These are phyloP conservation scores for Ranitomeya variabilis DNA, from an alignment of 2,113 vertebrate genomes.

Conservation along the genomic window DNA sequence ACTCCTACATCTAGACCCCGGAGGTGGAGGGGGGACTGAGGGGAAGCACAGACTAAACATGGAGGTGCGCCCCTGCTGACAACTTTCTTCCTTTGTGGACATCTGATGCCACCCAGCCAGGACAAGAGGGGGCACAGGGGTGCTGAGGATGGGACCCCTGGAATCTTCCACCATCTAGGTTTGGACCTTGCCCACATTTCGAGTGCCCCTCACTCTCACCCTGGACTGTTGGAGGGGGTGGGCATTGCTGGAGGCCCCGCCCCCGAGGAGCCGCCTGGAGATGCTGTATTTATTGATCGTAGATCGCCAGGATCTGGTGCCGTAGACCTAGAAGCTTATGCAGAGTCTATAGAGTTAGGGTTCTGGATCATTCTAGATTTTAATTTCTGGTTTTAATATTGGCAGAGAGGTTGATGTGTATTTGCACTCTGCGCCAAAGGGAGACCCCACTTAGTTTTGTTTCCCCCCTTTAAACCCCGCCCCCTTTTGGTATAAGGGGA, in stretches of 20 bases:
- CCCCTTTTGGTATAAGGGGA: background rate
- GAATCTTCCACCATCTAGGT: background rate
- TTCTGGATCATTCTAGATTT: slow-evolving; percentile 50
- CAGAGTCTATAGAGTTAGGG: slow-evolving; percentile 70
- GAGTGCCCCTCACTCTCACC: slow-evolving; percentile 55
- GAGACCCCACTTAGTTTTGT: background rate
- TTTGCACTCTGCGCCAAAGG: slow-evolving; percentile 11
- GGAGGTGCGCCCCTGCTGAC: slow-evolving; percentile 53
- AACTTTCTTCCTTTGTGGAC: slow-evolving; percentile 27
- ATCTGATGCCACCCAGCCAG: slow-evolving; percentile 28
- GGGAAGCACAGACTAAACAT: slow-evolving; percentile 32
- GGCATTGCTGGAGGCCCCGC: slow-evolving; percentile 41
- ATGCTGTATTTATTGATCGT: slow-evolving; percentile 56
- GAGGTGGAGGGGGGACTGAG: slow-evolving; percentile 54
- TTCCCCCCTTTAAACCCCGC: background rate
- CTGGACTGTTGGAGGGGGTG: slow-evolving; percentile 17
- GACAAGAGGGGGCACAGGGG: slow-evolving; percentile 56
- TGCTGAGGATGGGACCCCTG: background rate
- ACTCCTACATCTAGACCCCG: slow-evolving; percentile 96
- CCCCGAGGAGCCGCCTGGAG: slow-evolving; percentile 38
- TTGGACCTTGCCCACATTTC: slow-evolving; percentile 61
- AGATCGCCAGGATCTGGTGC: slow-evolving; percentile 67
- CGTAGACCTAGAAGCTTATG: slow-evolving; percentile 74
- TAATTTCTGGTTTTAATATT: slow-evolving; percentile 5
- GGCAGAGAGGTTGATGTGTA: background rate